phyloP scores from a whole-genome alignment of 2,888 invertebrate genomes.

The Diarsia rubi region DNA sequence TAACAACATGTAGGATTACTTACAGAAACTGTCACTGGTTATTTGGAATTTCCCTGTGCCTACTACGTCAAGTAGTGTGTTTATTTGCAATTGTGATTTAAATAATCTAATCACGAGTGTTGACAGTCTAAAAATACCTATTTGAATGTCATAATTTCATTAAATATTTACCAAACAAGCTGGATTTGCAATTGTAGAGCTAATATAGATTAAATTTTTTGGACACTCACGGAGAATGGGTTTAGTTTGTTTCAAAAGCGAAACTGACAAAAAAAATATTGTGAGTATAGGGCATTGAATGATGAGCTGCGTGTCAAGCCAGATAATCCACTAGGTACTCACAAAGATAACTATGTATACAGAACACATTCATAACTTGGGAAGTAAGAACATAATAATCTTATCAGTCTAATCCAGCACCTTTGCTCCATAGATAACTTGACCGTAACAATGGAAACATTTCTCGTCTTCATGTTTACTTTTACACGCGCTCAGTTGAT shows the following conservation, averaged over 20 bases:
- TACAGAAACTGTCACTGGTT: background rate
- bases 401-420: slow-evolving; percentile 23
- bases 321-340: background rate
- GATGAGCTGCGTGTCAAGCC: background rate
- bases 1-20: background rate
- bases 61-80: background rate
- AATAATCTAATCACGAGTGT: slow-evolving; percentile 27
- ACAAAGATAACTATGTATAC: slow-evolving; percentile 1
- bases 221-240: slow-evolving; percentile 3
- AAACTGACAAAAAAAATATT: background rate
- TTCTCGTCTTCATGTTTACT: background rate
- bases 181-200: background rate
- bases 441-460: slow-evolving; percentile 5
- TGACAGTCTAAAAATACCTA: slow-evolving; percentile 1
- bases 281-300: background rate
- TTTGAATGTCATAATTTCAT: background rate
- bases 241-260: background rate
- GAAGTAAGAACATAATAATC: background rate
- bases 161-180: slow-evolving; percentile 23
- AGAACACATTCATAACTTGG: background rate
- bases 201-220: slow-evolving; percentile 23
- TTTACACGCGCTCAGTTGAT: background rate
- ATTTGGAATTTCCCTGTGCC: slow-evolving; percentile 31
- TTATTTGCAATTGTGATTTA: slow-evolving; percentile 30
- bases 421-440: slow-evolving; percentile 9